phyloP scores from a whole-genome alignment of 2,888 invertebrate genomes.

The Acronicta leporina region DNA sequence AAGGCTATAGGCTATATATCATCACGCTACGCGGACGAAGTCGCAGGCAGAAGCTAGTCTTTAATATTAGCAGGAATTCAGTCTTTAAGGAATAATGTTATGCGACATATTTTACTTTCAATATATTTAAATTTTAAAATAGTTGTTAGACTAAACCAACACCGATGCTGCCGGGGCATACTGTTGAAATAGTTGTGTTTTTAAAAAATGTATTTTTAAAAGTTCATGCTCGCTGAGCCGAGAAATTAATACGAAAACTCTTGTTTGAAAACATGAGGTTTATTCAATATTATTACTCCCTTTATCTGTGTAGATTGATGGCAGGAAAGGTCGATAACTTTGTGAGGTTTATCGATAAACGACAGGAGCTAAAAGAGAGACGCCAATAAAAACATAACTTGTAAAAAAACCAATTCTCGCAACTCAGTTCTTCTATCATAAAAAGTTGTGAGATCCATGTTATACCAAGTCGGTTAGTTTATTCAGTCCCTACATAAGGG shows the following conservation, averaged over 20 bases:
- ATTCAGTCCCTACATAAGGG: no score
- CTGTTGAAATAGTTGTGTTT: constrained; percentile 6
- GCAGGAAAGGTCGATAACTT: not conserved
- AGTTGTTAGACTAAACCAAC: not conserved
- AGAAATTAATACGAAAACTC: constrained; percentile 23
- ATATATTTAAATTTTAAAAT: not conserved
- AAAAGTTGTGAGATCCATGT: no score
- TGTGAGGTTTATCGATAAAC: not conserved
- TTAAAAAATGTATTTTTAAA: constrained; percentile 14
- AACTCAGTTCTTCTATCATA: no score
- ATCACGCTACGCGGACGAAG: no score
- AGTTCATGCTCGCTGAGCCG: constrained; percentile 9
- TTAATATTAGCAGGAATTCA: no score
- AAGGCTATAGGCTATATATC: no score
- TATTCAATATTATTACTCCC: constrained; percentile 13
- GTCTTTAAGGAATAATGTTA: no score
- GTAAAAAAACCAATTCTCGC: no score
- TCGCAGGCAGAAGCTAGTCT: no score
- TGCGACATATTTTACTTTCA: no score
- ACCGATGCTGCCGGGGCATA: not conserved
- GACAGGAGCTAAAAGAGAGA: not conserved
- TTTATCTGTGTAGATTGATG: constrained; percentile 1
- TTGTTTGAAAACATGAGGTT: constrained; percentile 22
- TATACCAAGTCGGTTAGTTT: no score
- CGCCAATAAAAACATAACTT: no score